Evolutionary conservation across 2,888 invertebrate genomes (phyloP).

Genomic region (Glaucopsyche alexis): DNA sequence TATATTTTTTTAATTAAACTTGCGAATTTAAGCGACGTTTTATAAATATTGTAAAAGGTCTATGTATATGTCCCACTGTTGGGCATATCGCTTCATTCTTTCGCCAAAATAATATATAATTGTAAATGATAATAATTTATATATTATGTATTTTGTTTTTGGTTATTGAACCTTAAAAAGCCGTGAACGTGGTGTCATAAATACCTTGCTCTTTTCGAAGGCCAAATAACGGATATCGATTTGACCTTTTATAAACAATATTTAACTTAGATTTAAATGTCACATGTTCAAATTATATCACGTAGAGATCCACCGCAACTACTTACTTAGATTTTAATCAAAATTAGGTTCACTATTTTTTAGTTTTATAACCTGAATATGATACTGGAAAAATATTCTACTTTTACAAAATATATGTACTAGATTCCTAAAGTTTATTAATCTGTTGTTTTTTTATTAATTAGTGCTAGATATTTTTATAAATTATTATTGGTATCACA

Average conservation of each 20-base stretch:
- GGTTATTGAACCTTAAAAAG: neutral
- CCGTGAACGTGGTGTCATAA: neutral
- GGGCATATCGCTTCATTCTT: neutral
- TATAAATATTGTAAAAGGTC: too few species aligned
- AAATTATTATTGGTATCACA: neutral
- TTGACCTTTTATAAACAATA: neutral
- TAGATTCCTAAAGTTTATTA: too few species aligned
- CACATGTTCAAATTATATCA: neutral
- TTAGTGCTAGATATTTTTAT: neutral
- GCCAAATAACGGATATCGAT: neutral
- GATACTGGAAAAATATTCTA: too few species aligned
- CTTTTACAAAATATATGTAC: too few species aligned
- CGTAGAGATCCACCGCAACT: neutral
- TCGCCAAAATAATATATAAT: neutral
- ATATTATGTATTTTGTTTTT: too few species aligned
- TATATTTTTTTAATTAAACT: neutral
- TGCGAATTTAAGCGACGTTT: neutral
- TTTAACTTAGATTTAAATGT: neutral
- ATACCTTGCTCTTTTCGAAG: constrained; percentile 1
- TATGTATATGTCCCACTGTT: too few species aligned
- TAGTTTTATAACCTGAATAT: too few species aligned
- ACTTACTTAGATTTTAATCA: too few species aligned
- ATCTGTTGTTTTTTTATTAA: too few species aligned
- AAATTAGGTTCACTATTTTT: too few species aligned
- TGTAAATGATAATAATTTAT: neutral